phyloP scores from a whole-genome alignment of 2,113 vertebrate genomes.

The Muscicapa adusta region DNA sequence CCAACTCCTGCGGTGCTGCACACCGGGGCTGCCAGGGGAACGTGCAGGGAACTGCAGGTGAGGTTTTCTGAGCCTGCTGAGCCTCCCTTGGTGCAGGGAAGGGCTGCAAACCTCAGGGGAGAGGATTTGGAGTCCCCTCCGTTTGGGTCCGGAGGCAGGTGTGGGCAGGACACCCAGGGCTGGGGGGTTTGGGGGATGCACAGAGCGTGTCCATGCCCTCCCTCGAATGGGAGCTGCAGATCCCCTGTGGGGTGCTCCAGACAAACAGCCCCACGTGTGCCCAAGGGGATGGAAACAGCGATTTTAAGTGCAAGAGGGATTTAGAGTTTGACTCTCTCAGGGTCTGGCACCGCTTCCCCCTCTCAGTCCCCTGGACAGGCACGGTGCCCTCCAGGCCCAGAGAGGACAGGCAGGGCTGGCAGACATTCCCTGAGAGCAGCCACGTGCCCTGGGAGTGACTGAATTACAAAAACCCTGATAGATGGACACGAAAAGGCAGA shows the following conservation, averaged over 20 bases:
- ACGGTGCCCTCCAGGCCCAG: accelerated
- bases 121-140: not conserved
- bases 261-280: accelerated
- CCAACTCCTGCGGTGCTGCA: accelerated
- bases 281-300: not conserved
- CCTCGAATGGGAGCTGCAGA: accelerated
- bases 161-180: accelerated
- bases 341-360: not conserved
- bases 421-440: accelerated
- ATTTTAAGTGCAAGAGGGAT: not conserved
- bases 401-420: not conserved
- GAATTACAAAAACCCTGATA: accelerated
- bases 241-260: accelerated
- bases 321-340: accelerated
- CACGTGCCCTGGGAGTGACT: accelerated
- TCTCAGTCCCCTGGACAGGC: too few species aligned
- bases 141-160: accelerated
- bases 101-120: not conserved
- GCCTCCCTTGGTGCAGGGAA: accelerated
- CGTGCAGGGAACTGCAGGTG: accelerated
- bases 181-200: accelerated
- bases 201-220: accelerated
- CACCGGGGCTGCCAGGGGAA: not conserved
- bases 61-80: not conserved
- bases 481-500: not conserved